A percentile compares a stretch with the other conserved stretches of the same genome.
Evolutionary conservation across 2,113 vertebrate genomes (phyloP).

Genomic region (Leptodactylus fuscus): DNA sequence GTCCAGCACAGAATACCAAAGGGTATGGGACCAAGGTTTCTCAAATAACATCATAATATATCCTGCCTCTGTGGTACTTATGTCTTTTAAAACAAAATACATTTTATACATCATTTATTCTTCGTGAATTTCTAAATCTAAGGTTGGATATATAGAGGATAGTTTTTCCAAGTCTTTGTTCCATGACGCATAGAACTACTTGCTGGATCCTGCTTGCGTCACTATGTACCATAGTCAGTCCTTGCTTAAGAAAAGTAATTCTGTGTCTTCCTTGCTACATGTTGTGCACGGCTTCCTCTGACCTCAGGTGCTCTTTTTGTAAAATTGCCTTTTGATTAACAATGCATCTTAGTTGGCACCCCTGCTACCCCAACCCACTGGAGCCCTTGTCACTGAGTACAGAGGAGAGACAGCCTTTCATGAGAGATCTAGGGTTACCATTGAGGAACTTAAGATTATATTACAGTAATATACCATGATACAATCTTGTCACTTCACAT

Average conservation of each 20-base stretch:
- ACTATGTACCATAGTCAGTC: background rate
- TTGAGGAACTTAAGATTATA: background rate
- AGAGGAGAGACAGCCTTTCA: background rate
- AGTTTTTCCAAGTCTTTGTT: background rate
- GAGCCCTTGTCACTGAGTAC: background rate
- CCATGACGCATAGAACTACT: background rate
- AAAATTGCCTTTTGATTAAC: constrained; percentile 10
- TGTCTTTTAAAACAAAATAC: no score
- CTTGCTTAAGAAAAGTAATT: background rate
- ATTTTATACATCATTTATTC: no score
- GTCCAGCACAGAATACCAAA: no score
- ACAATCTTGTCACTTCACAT: background rate
- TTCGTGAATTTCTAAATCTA: no score
- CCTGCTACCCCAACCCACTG: background rate
- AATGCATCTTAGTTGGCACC: background rate
- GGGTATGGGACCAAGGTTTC: no score
- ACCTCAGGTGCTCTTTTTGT: constrained; percentile 8
- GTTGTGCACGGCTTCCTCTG: background rate
- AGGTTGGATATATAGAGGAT: no score
- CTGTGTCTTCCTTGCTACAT: background rate
- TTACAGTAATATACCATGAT: background rate
- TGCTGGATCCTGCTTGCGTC: background rate
- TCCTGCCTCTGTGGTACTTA: no score
- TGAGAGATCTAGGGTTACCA: background rate
- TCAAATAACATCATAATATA: no score